Percentiles rank a stretch among this genome's conserved stretches.
phyloP scores from a whole-genome alignment of 1,140 invertebrate species.

The Antheraea pernyi region DNA sequence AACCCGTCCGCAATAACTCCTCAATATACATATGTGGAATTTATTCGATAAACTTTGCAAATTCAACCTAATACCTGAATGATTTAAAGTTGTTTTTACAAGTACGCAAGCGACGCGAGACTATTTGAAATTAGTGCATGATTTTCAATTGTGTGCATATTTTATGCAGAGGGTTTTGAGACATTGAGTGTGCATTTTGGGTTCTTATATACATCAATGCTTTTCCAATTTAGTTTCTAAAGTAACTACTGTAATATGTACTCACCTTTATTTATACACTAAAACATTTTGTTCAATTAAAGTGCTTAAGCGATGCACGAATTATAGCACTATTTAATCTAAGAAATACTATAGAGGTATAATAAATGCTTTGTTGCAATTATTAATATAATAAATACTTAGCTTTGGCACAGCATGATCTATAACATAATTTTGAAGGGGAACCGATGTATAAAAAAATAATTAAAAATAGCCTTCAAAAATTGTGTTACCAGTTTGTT shows the following conservation, averaged over 20 bases:
- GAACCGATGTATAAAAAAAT: neutral
- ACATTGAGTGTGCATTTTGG: too few relatives aligned
- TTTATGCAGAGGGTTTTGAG: too few relatives aligned
- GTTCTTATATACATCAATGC: too few relatives aligned
- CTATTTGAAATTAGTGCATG: too few relatives aligned
- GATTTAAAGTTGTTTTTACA: too few relatives aligned
- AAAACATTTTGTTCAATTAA: neutral
- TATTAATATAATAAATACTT: neutral
- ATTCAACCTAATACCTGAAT: too few relatives aligned
- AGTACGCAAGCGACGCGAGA: too few relatives aligned
- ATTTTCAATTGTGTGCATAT: too few relatives aligned
- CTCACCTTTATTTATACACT: neutral
- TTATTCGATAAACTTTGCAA: too few relatives aligned
- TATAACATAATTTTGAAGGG: neutral
- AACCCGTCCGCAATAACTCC: too few relatives aligned
- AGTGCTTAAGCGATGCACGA: neutral
- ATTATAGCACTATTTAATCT: neutral
- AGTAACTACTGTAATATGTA: neutral
- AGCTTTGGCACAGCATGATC: constrained; percentile 9
- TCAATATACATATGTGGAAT: too few relatives aligned
- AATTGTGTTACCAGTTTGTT: constrained; percentile 25
- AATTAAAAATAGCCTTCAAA: constrained; percentile 12
- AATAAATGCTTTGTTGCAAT: neutral
- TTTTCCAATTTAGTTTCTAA: constrained; percentile 47
- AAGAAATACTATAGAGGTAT: neutral